These are phyloP conservation scores for Drosophila sulfurigaster DNA, from an alignment of 1,140 invertebrate species.

Conservation along the genomic window DNA sequence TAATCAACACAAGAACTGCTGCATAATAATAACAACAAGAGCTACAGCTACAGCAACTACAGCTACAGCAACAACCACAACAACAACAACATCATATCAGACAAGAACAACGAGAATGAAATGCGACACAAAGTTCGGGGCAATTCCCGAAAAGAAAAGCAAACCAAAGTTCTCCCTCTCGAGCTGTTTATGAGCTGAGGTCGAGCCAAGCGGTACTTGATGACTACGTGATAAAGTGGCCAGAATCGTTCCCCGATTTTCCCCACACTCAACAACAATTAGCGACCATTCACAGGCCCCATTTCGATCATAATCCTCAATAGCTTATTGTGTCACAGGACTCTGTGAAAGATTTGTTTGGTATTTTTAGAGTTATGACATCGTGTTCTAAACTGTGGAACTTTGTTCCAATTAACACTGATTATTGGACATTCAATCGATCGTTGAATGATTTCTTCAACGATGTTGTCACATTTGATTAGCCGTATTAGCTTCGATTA, in stretches of 20 bases:
- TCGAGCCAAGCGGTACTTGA: conserved; percentile 56
- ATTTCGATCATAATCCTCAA: conserved; percentile 46
- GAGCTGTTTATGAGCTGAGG: conserved; percentile 18
- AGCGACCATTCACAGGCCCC: conserved; percentile 24
- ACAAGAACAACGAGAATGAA: conserved; percentile 35
- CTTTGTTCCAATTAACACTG: conserved; percentile 46
- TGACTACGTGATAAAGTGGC: conserved; percentile 77
- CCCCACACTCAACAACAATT: conserved; percentile 15
- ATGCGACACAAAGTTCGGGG: conserved; percentile 45
- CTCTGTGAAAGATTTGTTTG: neutral
- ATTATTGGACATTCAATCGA: conserved; percentile 35
- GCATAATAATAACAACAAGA: conserved; percentile 71
- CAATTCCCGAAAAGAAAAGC: conserved; percentile 26
- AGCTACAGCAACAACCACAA: conserved; percentile 58
- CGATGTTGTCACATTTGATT: conserved; percentile 42
- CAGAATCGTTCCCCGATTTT: conserved; percentile 45
- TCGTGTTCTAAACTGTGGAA: conserved; percentile 15
- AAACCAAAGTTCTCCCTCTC: conserved; percentile 30
- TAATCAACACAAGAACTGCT: conserved; percentile 72
- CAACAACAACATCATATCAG: conserved; percentile 40
- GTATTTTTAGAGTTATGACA: conserved; percentile 27
- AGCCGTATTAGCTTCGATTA: conserved; percentile 53
- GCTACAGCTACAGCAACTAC: conserved; percentile 42
- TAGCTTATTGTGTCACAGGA: conserved; percentile 28
- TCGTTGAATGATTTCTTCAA: neutral